Conservation (phyloP, 1,140 invertebrate genomes). For the Rhyacophila brunnea region DNA sequence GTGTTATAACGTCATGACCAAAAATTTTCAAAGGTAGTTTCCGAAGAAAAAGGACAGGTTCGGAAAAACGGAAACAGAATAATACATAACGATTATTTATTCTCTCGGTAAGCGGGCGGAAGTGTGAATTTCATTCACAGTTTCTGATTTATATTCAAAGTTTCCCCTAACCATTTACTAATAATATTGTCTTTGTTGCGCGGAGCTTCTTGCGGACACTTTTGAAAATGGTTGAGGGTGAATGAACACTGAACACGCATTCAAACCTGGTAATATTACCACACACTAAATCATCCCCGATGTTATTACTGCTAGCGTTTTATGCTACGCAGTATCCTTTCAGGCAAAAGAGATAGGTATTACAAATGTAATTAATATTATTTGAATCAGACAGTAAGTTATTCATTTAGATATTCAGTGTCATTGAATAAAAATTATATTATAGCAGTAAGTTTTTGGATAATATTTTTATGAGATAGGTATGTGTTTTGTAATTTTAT, state of each 20-base stretch:
- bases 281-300: conserved; percentile 17
- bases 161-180: conserved; percentile 28
- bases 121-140: conserved; percentile 33
- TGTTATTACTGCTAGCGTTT: neutral
- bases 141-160: conserved; percentile 32
- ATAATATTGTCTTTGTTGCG: conserved; percentile 33
- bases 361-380: neutral
- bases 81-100: conserved; percentile 31
- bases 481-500: too few species aligned
- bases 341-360: neutral
- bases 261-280: conserved; percentile 21
- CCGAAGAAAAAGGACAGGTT: too few species aligned
- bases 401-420: neutral
- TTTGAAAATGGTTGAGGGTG: neutral
- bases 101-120: conserved; percentile 19
- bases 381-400: neutral
- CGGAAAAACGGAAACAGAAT: conserved; percentile 3
- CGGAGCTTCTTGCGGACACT: conserved; percentile 4
- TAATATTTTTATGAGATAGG: too few species aligned
- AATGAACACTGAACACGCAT: conserved; percentile 9
- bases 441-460: too few species aligned
- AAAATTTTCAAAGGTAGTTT: too few species aligned
- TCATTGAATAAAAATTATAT: too few species aligned
- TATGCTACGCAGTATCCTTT: neutral
- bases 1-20: too few species aligned